A percentile compares a stretch with the other conserved stretches of the same genome.
phyloP scores from a whole-genome alignment of 2,797 vertebrate species.

The Nyctalus aviator region DNA sequence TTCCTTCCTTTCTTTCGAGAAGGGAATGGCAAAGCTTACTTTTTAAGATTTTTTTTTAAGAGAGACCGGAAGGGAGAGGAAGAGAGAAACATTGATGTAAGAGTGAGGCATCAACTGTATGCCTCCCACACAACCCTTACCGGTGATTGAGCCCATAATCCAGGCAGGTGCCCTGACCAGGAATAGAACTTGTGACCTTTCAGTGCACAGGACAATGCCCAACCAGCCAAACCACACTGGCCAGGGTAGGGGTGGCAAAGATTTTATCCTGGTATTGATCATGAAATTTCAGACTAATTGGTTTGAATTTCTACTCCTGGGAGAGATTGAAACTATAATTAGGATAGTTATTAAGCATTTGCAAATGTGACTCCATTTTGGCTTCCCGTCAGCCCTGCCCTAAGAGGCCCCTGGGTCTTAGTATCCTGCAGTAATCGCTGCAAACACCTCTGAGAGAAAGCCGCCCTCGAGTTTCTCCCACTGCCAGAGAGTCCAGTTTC shows the following conservation, averaged over 20 bases:
- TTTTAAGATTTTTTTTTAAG: background rate
- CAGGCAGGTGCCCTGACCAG: no score
- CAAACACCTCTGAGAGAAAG: no score
- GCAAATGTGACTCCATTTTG: background rate
- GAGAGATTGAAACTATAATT: background rate
- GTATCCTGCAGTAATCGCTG: no score
- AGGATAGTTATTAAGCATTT: background rate
- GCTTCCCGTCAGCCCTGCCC: no score
- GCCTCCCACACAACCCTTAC: background rate
- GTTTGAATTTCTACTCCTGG: background rate
- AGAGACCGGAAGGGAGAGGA: background rate
- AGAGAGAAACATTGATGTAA: background rate
- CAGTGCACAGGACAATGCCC: background rate
- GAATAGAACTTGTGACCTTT: background rate
- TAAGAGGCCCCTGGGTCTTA: no score
- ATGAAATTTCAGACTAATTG: background rate
- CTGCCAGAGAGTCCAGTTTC: no score
- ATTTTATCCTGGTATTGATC: background rate
- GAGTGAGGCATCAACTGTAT: background rate
- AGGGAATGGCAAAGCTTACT: background rate
- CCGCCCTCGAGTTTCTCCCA: no score
- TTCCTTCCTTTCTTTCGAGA: background rate
- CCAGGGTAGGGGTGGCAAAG: background rate
- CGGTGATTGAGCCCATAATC: no score
- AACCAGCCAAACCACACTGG: background rate